These are phyloP conservation scores for Atlantisia rogersi DNA, from an alignment of 2,113 vertebrate species.

Conservation along the genomic window DNA sequence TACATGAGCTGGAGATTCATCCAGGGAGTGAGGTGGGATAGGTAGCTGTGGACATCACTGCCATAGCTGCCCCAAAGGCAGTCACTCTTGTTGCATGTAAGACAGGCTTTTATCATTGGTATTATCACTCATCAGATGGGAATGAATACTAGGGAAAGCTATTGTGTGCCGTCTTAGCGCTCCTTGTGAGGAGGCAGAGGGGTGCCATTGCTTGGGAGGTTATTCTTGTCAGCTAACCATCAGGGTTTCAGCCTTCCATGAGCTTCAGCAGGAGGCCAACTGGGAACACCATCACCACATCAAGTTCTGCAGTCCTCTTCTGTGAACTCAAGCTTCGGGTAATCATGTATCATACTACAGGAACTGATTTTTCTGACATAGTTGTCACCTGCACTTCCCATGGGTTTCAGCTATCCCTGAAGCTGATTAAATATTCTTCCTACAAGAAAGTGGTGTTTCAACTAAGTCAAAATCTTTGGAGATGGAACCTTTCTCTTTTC, in stretches of 20 bases:
- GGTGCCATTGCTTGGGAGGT: background rate
- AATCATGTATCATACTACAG: background rate
- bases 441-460: background rate
- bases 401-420: background rate
- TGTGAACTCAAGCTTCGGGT: background rate
- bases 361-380: background rate
- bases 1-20: background rate
- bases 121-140: background rate
- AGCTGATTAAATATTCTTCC: background rate
- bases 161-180: fast-evolving
- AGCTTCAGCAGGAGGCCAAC: background rate
- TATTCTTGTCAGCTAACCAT: background rate
- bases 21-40: background rate
- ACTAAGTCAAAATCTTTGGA: background rate
- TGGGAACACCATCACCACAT: background rate
- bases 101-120: background rate
- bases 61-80: background rate
- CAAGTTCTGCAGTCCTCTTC: background rate
- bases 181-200: background rate
- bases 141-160: background rate
- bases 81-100: background rate
- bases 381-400: background rate
- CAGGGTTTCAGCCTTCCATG: background rate
- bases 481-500: background rate
- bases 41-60: background rate